Conservation (phyloP, 2,113 vertebrate genomes). For the Neofelis nebulosa region DNA sequence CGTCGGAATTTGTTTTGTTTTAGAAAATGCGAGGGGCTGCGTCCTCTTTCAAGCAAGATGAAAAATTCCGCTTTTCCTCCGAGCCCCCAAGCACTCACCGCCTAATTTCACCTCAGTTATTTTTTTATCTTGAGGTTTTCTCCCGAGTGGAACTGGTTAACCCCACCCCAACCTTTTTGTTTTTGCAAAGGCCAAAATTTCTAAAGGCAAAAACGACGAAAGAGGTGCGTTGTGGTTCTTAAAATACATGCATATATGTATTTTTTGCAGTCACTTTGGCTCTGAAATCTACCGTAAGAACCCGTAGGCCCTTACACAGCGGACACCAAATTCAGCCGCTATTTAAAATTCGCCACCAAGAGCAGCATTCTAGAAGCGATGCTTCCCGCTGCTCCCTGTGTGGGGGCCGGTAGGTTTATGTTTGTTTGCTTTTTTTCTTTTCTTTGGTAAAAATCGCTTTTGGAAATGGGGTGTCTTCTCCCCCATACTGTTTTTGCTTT, state of each 20-base stretch:
- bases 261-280: background rate
- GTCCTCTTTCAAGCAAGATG: background rate
- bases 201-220: background rate
- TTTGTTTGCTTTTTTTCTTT: background rate
- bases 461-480: background rate
- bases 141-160: background rate
- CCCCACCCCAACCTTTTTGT: background rate
- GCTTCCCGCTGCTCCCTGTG: background rate
- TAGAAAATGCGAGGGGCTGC: background rate
- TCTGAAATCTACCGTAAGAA: background rate
- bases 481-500: background rate
- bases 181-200: conserved; percentile 24
- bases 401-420: background rate
- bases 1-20: conserved; percentile 62
- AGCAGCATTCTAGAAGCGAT: background rate
- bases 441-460: background rate
- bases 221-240: background rate
- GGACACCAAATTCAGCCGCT: background rate
- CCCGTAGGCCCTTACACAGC: background rate
- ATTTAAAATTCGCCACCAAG: background rate
- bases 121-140: background rate
- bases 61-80: background rate
- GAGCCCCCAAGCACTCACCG: background rate
- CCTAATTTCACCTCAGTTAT: background rate
- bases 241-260: background rate